Evolutionary conservation across 2,113 vertebrate genomes (phyloP), one percentile per base, ranked within the genome.

Genomic region (Cyprinodon variegatus): DNA sequence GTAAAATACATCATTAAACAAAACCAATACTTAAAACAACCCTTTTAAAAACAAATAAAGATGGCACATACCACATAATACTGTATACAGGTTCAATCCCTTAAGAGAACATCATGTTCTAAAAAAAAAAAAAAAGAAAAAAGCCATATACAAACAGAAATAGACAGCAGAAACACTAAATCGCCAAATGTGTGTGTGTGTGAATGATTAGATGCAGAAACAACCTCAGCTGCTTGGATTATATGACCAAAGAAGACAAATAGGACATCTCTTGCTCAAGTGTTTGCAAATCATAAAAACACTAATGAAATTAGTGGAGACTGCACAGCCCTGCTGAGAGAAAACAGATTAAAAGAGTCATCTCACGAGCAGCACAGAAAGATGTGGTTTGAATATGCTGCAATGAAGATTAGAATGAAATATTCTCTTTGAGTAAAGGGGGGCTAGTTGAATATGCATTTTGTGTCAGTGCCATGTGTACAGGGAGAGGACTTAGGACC

Each of bases 391-490:
- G 77, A 84, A 86, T 70, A n/a, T 68, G 62, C 70, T 84, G 75
- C 85, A 85, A 43, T 89, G 86, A 88, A 81, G 86, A 86, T 37
- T 50, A 46, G 43, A 77, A 86, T 89, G 78, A 90, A 87, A 86
- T 85, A 92, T 91, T 90, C 87, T 62, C 83, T 90, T 90, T 90
- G 81, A 90, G 50, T 83, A 72, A 72, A 14, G 81, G 43, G 72
- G 46, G 50, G 64, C 66, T 37, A 20, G 39, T 36, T 57, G 65
- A 71, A 70, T 48, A 40, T 50, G 83, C 62, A 41, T 37, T 81
- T 53, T 61, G 68, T 83, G 67, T 74, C 46, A 79, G 41, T 67
- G 17, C 86, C 70, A 72, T 46, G 22, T n/a, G 37, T 10, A 60
- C 17, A 43, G 37, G 53, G 65, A 75, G 48, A 65, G 66, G 22